Base-by-base conservation (phyloP, 1,140 invertebrate species). In the Physella acuta region DNA sequence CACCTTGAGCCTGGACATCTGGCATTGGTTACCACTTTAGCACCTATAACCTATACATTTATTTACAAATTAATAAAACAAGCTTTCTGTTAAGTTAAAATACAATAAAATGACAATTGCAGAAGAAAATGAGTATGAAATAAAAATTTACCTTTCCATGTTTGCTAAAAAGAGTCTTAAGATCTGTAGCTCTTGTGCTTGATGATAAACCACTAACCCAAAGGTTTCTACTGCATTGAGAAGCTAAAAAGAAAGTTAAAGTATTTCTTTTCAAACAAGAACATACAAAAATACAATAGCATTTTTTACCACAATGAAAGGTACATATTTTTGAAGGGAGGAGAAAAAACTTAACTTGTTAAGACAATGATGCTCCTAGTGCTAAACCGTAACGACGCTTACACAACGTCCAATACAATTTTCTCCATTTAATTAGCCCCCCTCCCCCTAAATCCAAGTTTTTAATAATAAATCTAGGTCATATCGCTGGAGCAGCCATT, bases 11-110 rank as follows among this genome's bases (percentile, higher is more conserved):
- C 94, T 1, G 94, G 94, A 33, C 92, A 93, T 64, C 91, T 88
- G 0, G 94, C 93, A 86, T 95, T 97, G 1, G 94, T 96, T 0
- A 98, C 95, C n/a, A 98, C 92, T 87, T 97, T 97, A 0, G 94
- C 94, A 63, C 93, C 94, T 79, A 95, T 82, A 17, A 90, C 87
- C 88, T 88, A 53, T 14, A 70, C 56, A 73, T 62, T 51, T 34
- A 62, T n/a, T n/a, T n/a, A n/a, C n/a, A n/a, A n/a, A n/a, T n/a
- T n/a, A n/a, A n/a, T n/a, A n/a, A n/a, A n/a, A n/a, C n/a, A n/a
- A n/a, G n/a, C n/a, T n/a, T n/a, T n/a, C n/a, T n/a, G n/a, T n/a
- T n/a, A n/a, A n/a, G n/a, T n/a, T n/a, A n/a, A n/a, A n/a, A n/a
- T n/a, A n/a, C n/a, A n/a, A n/a, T n/a, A n/a, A n/a, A n/a, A n/a